These are phyloP conservation scores for Oligia strigilis DNA, from an alignment of 2,888 invertebrate species.

Conservation along the genomic window DNA sequence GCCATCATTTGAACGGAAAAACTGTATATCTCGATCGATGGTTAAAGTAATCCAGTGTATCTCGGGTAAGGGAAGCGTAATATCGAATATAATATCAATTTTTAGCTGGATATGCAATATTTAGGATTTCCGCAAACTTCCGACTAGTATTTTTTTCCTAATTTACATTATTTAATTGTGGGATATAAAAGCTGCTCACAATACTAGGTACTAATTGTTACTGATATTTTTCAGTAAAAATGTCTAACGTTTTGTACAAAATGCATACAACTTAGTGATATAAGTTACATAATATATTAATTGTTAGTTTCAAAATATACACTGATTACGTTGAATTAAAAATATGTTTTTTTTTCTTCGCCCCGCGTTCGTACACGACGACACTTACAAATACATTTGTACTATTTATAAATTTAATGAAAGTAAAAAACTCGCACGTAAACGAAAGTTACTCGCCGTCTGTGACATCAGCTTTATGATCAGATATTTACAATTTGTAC, in stretches of 20 bases:
- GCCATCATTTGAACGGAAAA: slow-evolving; percentile 67
- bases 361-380: slow-evolving; percentile 62
- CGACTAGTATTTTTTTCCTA: slow-evolving; percentile 84
- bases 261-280: slow-evolving; percentile 78
- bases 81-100: slow-evolving; percentile 77
- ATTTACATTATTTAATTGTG: slow-evolving; percentile 74
- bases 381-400: slow-evolving; percentile 87
- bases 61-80: slow-evolving; percentile 72
- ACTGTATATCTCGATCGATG: slow-evolving; percentile 22
- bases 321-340: slow-evolving; percentile 74
- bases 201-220: slow-evolving; percentile 70
- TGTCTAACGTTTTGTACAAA: slow-evolving; percentile 88
- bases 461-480: slow-evolving; percentile 72
- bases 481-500: slow-evolving; percentile 85
- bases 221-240: slow-evolving; percentile 81
- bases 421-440: slow-evolving; percentile 70
- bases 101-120: slow-evolving; percentile 80
- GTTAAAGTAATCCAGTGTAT: slow-evolving; percentile 71
- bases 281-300: slow-evolving; percentile 76
- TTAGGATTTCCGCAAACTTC: slow-evolving; percentile 75
- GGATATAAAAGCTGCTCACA: slow-evolving; percentile 86
- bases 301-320: slow-evolving; percentile 81
- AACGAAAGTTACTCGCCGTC: slow-evolving; percentile 74
- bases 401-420: slow-evolving; percentile 87
- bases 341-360: slow-evolving; percentile 69